Conservation (phyloP, 2,888 invertebrate species). For the Abscondita cerata region DNA sequence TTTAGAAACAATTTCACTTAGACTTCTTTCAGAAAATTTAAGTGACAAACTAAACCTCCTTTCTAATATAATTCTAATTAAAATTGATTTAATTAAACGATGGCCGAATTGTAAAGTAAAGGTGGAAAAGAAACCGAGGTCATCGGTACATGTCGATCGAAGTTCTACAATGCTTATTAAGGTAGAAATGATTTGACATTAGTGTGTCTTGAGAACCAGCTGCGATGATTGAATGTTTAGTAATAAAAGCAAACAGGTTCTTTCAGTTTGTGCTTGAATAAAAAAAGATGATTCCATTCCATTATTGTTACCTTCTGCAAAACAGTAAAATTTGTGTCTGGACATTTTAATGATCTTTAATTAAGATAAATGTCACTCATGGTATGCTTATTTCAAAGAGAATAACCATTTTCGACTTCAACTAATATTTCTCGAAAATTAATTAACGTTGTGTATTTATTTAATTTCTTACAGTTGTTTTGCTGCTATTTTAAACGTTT, state of each 20-base stretch:
- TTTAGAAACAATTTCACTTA: constrained; percentile 18
- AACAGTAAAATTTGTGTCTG: constrained; percentile 8
- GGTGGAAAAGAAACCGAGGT: not conserved
- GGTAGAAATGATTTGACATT: constrained; percentile 7
- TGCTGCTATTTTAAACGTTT: too few species aligned
- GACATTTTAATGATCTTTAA: constrained; percentile 12
- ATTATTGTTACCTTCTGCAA: constrained; percentile 9
- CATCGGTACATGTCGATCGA: not conserved
- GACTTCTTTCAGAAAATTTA: constrained; percentile 10
- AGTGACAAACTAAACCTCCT: not conserved
- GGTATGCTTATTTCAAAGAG: not conserved
- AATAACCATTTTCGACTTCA: too few species aligned
- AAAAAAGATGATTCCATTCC: constrained; percentile 6
- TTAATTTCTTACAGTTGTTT: too few species aligned
- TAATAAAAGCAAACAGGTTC: constrained; percentile 6
- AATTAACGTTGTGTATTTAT: too few species aligned
- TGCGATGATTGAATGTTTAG: constrained; percentile 10
- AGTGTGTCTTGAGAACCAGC: constrained; percentile 7
- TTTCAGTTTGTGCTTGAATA: not conserved
- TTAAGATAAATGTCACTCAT: constrained; percentile 9
- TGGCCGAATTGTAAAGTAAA: not conserved
- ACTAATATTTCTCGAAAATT: too few species aligned
- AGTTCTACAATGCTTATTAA: not conserved
- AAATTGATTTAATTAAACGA: not conserved
- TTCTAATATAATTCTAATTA: constrained; percentile 15